Conservation (phyloP, 2,797 vertebrate species). For the Agapornis canus region DNA sequence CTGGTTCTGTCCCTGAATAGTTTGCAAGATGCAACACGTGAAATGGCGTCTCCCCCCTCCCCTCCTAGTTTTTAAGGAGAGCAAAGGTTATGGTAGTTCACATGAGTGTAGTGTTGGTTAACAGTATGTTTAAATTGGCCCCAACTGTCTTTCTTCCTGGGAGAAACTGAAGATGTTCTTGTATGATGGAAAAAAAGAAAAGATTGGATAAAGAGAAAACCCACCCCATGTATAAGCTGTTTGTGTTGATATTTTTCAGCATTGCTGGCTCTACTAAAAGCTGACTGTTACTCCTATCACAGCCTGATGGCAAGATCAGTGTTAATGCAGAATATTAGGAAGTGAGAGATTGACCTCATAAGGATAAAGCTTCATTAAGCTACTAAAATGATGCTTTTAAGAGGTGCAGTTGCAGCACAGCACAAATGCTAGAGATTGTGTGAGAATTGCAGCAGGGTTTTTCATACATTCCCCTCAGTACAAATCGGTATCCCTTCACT, state of each 20-base stretch:
- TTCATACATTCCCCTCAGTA: accelerated
- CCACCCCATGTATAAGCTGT: neutral
- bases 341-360: neutral
- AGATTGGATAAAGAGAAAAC: neutral
- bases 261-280: neutral
- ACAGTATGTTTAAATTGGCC: neutral
- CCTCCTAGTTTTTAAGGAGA: neutral
- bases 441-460: neutral
- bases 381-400: neutral
- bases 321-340: neutral
- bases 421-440: neutral
- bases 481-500: neutral
- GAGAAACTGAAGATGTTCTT: neutral
- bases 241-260: neutral
- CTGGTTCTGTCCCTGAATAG: conserved; percentile 41
- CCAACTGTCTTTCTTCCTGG: neutral
- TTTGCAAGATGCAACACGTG: conserved; percentile 61
- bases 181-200: neutral
- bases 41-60: neutral
- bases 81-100: neutral
- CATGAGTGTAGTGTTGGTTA: neutral
- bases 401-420: neutral
- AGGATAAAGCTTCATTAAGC: neutral
- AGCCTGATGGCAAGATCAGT: neutral
- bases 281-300: neutral